Conservation (phyloP, 2,113 vertebrate genomes). For the zebrafish (Danio rerio) region GRCz12tu NC_133182.1:49232001-49232500, state of each 20-base stretch:
- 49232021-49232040: background rate
- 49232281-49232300: slow-evolving; percentile 46
- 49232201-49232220: slow-evolving; percentile 13
- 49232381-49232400: slow-evolving; percentile 45
- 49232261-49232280: slow-evolving; percentile 5
- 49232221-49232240: background rate
- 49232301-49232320: slow-evolving; percentile 48
- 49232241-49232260: background rate
- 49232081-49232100: slow-evolving; percentile 9
- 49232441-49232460: background rate
- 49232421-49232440: slow-evolving; percentile 19
- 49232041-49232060: background rate
- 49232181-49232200: slow-evolving; percentile 22
- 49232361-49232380: slow-evolving; percentile 45
- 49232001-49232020: background rate
- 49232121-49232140: slow-evolving; percentile 38
- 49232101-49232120: background rate
- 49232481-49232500: slow-evolving; percentile 5
- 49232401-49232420: slow-evolving; percentile 29
- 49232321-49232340: slow-evolving; percentile 40
- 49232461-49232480: slow-evolving; percentile 7
- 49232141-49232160: slow-evolving; percentile 18
- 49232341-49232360: slow-evolving; percentile 43
- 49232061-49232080: slow-evolving; percentile 5
- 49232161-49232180: slow-evolving; percentile 34